These are phyloP conservation scores for Nemapogon koenigi DNA, from an alignment of 2,888 invertebrate genomes.

Conservation along the genomic window DNA sequence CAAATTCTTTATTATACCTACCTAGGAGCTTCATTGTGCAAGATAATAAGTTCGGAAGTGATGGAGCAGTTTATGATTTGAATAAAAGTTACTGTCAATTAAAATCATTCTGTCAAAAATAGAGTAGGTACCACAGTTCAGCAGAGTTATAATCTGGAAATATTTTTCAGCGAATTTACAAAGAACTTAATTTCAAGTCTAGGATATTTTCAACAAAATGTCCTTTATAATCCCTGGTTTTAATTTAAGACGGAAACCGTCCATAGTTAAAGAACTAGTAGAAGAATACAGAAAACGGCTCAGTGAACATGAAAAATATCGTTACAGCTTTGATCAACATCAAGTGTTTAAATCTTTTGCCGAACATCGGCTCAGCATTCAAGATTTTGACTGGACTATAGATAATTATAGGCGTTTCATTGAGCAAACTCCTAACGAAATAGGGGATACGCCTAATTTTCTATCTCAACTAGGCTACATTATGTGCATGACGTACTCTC, in stretches of 20 bases:
- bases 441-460: constrained; percentile 23
- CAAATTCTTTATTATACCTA: no score
- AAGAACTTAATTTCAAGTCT: no score
- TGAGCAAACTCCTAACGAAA: constrained; percentile 32
- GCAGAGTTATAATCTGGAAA: no score
- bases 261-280: constrained; percentile 26
- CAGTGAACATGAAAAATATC: constrained; percentile 21
- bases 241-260: constrained; percentile 1
- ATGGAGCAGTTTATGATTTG: no score
- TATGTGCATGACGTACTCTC: constrained; percentile 37
- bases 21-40: no score
- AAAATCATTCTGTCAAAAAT: no score
- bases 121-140: no score
- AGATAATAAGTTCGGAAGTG: no score
- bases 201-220: no score
- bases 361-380: constrained; percentile 22
- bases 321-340: neutral
- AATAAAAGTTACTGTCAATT: no score
- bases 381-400: constrained; percentile 28
- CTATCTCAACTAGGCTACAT: constrained; percentile 37
- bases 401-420: constrained; percentile 37
- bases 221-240: constrained; percentile 1
- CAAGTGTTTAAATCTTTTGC: constrained; percentile 33
- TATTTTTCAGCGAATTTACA: no score
- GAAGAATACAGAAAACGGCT: constrained; percentile 34